phyloP scores from a whole-genome alignment of 64 coral and sea anemone genomes.

The Pocillopora damicornis region DNA sequence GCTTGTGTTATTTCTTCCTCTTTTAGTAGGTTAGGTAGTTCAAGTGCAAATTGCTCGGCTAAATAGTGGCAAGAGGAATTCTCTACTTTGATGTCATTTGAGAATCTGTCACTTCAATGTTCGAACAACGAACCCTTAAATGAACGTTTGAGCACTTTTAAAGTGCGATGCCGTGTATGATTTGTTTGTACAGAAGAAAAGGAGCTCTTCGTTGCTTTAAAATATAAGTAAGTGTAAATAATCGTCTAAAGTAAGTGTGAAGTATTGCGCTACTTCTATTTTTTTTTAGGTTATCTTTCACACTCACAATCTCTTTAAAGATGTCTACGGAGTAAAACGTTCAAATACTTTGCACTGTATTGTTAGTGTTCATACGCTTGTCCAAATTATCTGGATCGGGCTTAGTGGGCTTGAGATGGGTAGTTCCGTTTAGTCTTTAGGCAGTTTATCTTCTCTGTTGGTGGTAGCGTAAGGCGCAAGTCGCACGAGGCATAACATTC shows the following conservation, averaged over 20 bases:
- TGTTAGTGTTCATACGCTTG: background rate
- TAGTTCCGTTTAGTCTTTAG: background rate
- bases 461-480: background rate
- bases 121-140: constrained; percentile 3
- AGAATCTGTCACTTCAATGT: constrained; percentile 30
- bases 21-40: constrained; percentile 3
- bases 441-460: background rate
- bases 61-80: background rate
- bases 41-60: constrained; percentile 29
- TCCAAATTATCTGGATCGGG: background rate
- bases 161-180: constrained; percentile 35
- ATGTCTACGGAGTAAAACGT: constrained; percentile 3
- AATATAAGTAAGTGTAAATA: constrained; percentile 15
- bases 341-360: no score
- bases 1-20: constrained; percentile 7
- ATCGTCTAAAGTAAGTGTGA: constrained; percentile 21
- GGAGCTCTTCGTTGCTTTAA: background rate
- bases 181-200: constrained; percentile 43
- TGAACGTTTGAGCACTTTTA: constrained; percentile 38
- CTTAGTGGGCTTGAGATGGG: background rate
- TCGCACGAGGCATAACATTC: background rate
- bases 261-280: background rate
- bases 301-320: background rate
- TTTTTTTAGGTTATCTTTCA: background rate
- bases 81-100: constrained; percentile 37